Evolutionary conservation across 1,140 invertebrate genomes (phyloP), one percentile per base, ranked within the genome.

Genomic region (Chlorops oryzae): DNA sequence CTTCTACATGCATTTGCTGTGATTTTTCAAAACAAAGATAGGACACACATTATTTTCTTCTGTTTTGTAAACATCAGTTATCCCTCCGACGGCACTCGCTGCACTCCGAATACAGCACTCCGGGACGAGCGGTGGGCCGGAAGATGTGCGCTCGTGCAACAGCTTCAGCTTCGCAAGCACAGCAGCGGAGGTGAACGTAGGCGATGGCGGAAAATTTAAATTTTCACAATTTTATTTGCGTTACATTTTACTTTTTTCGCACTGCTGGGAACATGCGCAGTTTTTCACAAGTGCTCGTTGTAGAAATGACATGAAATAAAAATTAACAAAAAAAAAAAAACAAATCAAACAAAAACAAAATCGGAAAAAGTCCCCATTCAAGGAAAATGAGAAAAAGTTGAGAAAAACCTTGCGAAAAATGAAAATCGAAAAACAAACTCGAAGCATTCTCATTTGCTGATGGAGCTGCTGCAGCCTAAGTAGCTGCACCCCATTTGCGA

Each of bases 361-460:
- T 7, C 15, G 37, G n/a, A 37, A 38, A 58, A 63, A 59, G 66
- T 38, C 13, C 35, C 13, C 62, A 9, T 64, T 62, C 51, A 61
- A 66, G 46, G 37, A 66, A 63, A 66, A 66, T 63, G 63, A 12
- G 61, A 66, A 63, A 63, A 66, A 66, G 54, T 55, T 61, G 61
- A 66, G 56, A 25, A 43, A 32, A 32, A 32, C 28, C 9, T 32
- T 5, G 38, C 12, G 23, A 49, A 49, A 47, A 32, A 32, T 32
- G 15, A 32, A 49, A 49, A 25, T 28, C 28, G 38, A 49, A 41
- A 32, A 49, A 39, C 24, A 17, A 39, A 49, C 34, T 49, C 34
- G 27, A 49, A 49, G 38, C 24, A 21, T 41, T 49, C 47, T 41
- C 47, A 49, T 49, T 49, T 49, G 47, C 24, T 23, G 37, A 18